Conservation (phyloP, 2,888 invertebrate genomes). For the Acronicta leporina region DNA sequence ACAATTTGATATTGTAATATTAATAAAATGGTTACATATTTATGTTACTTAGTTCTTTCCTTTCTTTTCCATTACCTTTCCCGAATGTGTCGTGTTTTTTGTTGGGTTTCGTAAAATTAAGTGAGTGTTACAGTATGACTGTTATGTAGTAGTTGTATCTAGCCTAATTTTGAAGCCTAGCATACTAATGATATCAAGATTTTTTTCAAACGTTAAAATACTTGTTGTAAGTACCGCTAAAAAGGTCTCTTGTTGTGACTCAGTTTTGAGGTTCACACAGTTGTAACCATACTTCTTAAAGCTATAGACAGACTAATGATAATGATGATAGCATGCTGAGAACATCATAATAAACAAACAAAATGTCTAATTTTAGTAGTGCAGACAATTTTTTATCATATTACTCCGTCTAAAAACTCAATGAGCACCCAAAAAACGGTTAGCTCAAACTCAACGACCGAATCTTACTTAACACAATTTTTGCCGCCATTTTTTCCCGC, state of each 20-base stretch:
- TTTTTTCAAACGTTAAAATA: too few species aligned
- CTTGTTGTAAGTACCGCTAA: too few species aligned
- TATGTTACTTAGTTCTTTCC: too few species aligned
- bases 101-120: too few species aligned
- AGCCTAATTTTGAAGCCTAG: too few species aligned
- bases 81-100: too few species aligned
- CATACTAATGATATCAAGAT: too few species aligned
- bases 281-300: slow-evolving; percentile 20
- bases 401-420: slow-evolving; percentile 55
- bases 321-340: slow-evolving; percentile 37
- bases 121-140: too few species aligned
- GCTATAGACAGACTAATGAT: slow-evolving; percentile 42
- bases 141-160: too few species aligned
- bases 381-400: slow-evolving; percentile 41
- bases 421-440: slow-evolving; percentile 66
- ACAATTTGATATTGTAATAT: too few species aligned
- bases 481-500: slow-evolving; percentile 74
- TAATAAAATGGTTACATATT: too few species aligned
- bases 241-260: neutral
- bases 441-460: slow-evolving; percentile 65
- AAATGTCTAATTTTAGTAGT: slow-evolving; percentile 37
- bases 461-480: slow-evolving; percentile 65
- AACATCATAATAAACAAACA: slow-evolving; percentile 44
- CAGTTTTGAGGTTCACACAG: neutral
- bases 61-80: too few species aligned